Evolutionary conservation across 2,797 vertebrate genomes (phyloP).

Genomic region (Sphaeramia orbicularis): DNA sequence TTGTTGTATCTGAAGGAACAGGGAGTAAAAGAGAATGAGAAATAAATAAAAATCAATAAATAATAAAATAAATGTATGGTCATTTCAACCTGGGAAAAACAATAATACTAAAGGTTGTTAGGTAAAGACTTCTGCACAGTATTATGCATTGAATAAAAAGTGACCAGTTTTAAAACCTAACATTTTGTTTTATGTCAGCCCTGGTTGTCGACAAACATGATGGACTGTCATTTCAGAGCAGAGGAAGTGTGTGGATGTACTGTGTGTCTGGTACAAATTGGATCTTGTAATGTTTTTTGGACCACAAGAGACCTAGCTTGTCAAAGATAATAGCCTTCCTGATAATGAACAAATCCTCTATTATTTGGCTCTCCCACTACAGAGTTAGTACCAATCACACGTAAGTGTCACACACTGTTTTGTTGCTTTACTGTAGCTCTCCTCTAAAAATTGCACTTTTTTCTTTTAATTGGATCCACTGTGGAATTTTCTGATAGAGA

Average conservation of each 20-base stretch:
- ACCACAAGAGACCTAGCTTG: constrained; percentile 41
- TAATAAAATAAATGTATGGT: too few species aligned
- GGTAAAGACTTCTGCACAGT: too few species aligned
- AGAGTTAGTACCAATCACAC: constrained; percentile 39
- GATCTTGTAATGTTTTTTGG: constrained; percentile 41
- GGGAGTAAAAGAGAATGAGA: too few species aligned
- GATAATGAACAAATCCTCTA: constrained; percentile 66
- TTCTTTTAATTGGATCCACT: constrained; percentile 17
- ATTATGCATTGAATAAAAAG: neutral
- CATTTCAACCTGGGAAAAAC: too few species aligned
- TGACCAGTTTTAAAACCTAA: neutral
- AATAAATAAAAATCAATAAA: too few species aligned
- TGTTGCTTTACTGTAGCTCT: constrained; percentile 17
- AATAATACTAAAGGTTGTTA: too few species aligned
- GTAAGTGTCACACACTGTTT: constrained; percentile 17
- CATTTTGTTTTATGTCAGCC: neutral
- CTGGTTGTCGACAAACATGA: constrained; percentile 17
- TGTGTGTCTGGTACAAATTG: constrained; percentile 29
- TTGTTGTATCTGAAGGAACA: too few species aligned
- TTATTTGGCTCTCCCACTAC: constrained; percentile 28
- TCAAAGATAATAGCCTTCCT: constrained; percentile 59
- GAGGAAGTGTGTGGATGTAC: constrained; percentile 15
- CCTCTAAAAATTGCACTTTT: constrained; percentile 6
- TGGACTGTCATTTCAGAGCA: neutral
- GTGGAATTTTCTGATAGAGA: constrained; percentile 19